Evolutionary conservation across 2,797 vertebrate species (phyloP).

Genomic region (Scarus forsteni): DNA sequence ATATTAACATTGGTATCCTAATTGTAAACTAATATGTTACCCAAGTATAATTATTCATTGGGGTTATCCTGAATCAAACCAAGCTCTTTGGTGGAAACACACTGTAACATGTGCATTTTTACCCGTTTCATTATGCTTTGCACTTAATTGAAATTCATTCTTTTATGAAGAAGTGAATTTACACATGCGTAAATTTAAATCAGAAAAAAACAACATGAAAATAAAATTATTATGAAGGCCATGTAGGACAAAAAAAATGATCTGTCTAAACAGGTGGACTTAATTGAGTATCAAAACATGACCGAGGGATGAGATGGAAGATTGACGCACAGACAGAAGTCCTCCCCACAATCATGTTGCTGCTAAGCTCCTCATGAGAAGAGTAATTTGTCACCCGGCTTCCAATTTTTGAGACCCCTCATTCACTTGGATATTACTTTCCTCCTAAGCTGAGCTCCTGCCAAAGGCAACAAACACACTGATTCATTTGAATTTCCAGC

Average conservation of each 20-base stretch:
- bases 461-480: conserved; percentile 67
- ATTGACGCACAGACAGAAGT: conserved; percentile 32
- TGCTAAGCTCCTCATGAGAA: conserved; percentile 53
- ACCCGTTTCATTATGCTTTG: too few relatives aligned
- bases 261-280: conserved; percentile 31
- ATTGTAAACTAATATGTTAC: too few relatives aligned
- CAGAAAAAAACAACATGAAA: not conserved
- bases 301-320: conserved; percentile 35
- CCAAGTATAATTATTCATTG: too few relatives aligned
- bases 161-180: too few relatives aligned
- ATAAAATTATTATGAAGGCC: conserved; percentile 10
- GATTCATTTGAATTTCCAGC: conserved; percentile 70
- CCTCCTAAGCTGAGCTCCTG: conserved; percentile 44
- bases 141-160: too few relatives aligned
- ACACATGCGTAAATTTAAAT: not conserved
- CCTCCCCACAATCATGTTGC: conserved; percentile 29
- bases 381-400: conserved; percentile 65
- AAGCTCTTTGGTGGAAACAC: too few relatives aligned
- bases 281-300: conserved; percentile 17
- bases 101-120: too few relatives aligned
- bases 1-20: too few relatives aligned
- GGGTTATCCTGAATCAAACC: too few relatives aligned
- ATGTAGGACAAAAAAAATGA: conserved; percentile 1
- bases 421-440: conserved; percentile 64
- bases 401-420: conserved; percentile 61